Evolutionary conservation across 2,113 vertebrate genomes (phyloP).

Genomic region (Crotalus tigris): DNA sequence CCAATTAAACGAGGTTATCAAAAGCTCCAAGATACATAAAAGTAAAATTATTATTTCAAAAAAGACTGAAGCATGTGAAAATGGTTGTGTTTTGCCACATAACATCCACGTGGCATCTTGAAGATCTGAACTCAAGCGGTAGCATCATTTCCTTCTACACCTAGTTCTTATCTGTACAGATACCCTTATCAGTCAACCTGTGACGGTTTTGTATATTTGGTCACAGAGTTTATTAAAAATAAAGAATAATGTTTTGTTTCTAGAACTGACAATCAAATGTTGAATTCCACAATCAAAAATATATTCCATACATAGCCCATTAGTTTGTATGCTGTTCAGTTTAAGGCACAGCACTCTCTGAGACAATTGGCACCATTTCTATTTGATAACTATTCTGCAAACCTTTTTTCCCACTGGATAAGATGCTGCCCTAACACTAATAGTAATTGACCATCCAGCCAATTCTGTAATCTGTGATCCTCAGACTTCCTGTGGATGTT

Average conservation of each 20-base stretch:
- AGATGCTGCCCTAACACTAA: neutral
- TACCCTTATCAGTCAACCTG: neutral
- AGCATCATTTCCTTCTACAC: neutral
- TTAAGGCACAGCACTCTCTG: neutral
- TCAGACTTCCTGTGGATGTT: neutral
- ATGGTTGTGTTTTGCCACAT: conserved; percentile 23
- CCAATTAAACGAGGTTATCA: conserved; percentile 64
- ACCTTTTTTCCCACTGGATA: neutral
- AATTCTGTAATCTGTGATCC: neutral
- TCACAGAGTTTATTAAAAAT: neutral
- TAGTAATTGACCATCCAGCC: neutral
- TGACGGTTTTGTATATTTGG: neutral
- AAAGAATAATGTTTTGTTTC: neutral
- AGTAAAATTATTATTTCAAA: conserved; percentile 14
- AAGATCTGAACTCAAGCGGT: neutral
- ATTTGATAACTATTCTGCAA: neutral
- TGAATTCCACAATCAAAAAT: neutral
- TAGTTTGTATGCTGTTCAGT: neutral
- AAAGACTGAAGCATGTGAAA: neutral
- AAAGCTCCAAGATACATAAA: conserved; percentile 43
- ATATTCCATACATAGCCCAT: neutral
- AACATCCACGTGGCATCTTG: neutral
- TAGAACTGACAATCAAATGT: neutral
- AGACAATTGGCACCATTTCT: neutral
- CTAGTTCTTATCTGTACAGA: neutral